phyloP scores from a whole-genome alignment of 2,888 invertebrate species.

The Limnephilus rhombicus region DNA sequence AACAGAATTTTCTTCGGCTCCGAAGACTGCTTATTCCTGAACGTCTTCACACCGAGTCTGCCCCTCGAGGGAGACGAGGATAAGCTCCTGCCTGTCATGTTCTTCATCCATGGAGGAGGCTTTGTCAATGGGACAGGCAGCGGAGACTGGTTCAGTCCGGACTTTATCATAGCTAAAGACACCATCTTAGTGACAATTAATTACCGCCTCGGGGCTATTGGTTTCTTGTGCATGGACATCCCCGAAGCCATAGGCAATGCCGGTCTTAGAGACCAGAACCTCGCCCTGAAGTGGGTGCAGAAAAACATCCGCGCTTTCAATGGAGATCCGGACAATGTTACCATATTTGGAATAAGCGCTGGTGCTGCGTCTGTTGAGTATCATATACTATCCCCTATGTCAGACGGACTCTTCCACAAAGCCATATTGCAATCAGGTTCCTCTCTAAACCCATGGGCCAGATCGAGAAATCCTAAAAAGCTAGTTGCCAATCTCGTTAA shows the following conservation, averaged over 20 bases:
- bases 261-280: slow-evolving; percentile 75
- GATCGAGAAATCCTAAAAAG: slow-evolving; percentile 72
- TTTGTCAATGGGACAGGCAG: slow-evolving; percentile 75
- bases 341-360: slow-evolving; percentile 75
- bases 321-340: slow-evolving; percentile 74
- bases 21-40: slow-evolving; percentile 75
- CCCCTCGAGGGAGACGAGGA: slow-evolving; percentile 62
- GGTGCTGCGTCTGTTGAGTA: slow-evolving; percentile 74
- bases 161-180: slow-evolving; percentile 73
- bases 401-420: slow-evolving; percentile 73
- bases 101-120: slow-evolving; percentile 77
- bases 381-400: slow-evolving; percentile 72
- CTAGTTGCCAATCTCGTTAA: slow-evolving; percentile 71
- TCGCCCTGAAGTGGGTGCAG: slow-evolving; percentile 74
- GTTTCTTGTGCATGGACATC: slow-evolving; percentile 74
- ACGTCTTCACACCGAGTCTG: slow-evolving; percentile 72
- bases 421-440: slow-evolving; percentile 75
- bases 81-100: slow-evolving; percentile 72
- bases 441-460: slow-evolving; percentile 72
- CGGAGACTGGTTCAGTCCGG: slow-evolving; percentile 73
- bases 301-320: slow-evolving; percentile 73
- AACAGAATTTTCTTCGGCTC: slow-evolving; percentile 68
- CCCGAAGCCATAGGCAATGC: slow-evolving; percentile 76
- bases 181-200: slow-evolving; percentile 76
- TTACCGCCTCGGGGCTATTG: slow-evolving; percentile 75